A percentile compares a stretch with the other conserved stretches of the same genome.
Evolutionary conservation across 2,797 vertebrate species (phyloP).

Genomic region (Spinus olivaceus): DNA sequence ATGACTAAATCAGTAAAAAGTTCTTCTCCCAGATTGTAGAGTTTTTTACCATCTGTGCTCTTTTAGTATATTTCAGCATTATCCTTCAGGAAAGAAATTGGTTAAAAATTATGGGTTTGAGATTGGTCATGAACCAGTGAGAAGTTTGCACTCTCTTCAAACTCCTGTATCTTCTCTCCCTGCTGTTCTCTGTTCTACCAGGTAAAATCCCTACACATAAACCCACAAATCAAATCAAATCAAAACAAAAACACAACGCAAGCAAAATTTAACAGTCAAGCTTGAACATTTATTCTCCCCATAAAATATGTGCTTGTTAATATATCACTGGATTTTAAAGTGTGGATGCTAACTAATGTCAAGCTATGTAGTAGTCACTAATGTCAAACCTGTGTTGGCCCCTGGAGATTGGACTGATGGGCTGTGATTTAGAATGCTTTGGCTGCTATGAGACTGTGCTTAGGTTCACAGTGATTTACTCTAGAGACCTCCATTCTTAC

Average conservation of each 20-base stretch:
- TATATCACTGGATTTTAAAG: not conserved
- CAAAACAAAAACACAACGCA: not conserved
- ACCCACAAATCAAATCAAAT: not conserved
- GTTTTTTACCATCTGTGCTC: accelerated
- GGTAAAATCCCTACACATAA: not conserved
- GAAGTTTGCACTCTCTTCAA: not conserved
- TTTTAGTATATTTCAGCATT: not conserved
- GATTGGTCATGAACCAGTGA: not conserved
- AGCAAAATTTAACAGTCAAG: not conserved
- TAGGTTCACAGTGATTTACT: not conserved
- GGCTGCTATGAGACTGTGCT: not conserved
- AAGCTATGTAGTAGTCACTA: not conserved
- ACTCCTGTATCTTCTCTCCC: not conserved
- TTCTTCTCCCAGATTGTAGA: not conserved
- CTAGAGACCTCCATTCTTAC: not conserved
- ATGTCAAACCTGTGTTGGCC: not conserved
- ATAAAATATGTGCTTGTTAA: not conserved
- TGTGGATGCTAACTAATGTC: not conserved
- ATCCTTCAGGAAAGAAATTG: not conserved
- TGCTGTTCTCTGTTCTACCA: not conserved
- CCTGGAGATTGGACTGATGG: not conserved
- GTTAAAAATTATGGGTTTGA: not conserved
- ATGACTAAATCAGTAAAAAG: not conserved
- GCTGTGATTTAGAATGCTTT: not conserved
- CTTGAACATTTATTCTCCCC: not conserved